Conservation (phyloP, 2,888 invertebrate species). For the Prenolepis imparis region DNA sequence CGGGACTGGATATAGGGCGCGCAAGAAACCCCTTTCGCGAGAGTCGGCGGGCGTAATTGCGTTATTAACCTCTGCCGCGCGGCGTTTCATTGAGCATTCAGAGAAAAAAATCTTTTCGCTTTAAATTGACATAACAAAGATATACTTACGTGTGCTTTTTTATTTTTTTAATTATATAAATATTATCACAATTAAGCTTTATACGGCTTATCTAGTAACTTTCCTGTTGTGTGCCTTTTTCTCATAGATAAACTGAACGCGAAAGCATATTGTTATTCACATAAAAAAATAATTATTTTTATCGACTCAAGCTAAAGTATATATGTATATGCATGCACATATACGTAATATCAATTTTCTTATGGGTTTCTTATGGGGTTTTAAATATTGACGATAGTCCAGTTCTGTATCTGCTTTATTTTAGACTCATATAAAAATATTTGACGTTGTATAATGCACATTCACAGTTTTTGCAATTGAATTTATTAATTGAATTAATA, state of each 20-base stretch:
- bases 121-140: conserved; percentile 62
- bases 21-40: conserved; percentile 60
- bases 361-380: background rate
- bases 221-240: too few relatives aligned
- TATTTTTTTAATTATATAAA: too few relatives aligned
- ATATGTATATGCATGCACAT: background rate
- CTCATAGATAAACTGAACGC: background rate
- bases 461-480: too few relatives aligned
- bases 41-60: conserved; percentile 68
- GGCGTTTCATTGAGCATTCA: background rate
- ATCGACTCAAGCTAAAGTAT: background rate
- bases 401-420: too few relatives aligned
- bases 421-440: too few relatives aligned
- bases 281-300: background rate
- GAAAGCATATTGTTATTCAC: background rate
- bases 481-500: background rate
- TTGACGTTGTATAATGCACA: too few relatives aligned
- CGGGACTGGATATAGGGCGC: conserved; percentile 64
- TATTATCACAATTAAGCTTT: too few relatives aligned
- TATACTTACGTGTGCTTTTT: conserved; percentile 40
- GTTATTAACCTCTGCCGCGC: conserved; percentile 49
- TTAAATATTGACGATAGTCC: background rate
- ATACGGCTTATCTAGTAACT: too few relatives aligned
- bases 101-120: background rate
- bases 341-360: background rate